A percentile compares a stretch with the other conserved stretches of the same genome.
phyloP scores from a whole-genome alignment of 2,797 vertebrate genomes.

The Lophius americanus region DNA sequence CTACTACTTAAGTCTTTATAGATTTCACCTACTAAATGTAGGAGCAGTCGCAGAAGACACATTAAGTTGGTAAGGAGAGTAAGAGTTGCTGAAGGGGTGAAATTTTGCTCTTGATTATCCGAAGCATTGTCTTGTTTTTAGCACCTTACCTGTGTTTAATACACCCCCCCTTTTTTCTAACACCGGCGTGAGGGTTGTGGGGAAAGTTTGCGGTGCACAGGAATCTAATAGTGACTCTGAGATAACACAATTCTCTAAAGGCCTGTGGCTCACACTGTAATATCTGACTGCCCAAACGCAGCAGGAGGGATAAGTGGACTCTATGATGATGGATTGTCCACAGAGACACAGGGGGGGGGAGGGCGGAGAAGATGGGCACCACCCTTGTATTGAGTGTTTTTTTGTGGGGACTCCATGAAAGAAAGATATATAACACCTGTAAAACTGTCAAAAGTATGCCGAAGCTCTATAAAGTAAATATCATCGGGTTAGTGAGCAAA shows the following conservation, averaged over 20 bases:
- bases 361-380: conserved; percentile 64
- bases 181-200: conserved; percentile 13
- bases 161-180: background rate
- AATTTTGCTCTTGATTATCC: too few relatives aligned
- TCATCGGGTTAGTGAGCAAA: conserved; percentile 44
- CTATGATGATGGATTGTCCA: conserved; percentile 70
- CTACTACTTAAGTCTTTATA: too few relatives aligned
- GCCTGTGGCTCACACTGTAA: conserved; percentile 50
- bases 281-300: conserved; percentile 45
- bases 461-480: conserved; percentile 46
- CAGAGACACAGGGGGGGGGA: conserved; percentile 58
- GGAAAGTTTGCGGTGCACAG: conserved; percentile 36
- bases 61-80: too few relatives aligned
- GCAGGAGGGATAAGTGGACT: conserved; percentile 51
- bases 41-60: too few relatives aligned
- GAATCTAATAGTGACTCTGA: conserved; percentile 61
- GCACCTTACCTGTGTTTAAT: background rate
- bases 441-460: conserved; percentile 50
- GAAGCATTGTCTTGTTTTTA: background rate
- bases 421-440: conserved; percentile 54
- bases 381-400: conserved; percentile 65
- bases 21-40: too few relatives aligned
- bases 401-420: conserved; percentile 45
- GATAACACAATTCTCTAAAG: conserved; percentile 59
- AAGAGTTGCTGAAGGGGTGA: too few relatives aligned